Evolutionary conservation across 2,888 invertebrate species (phyloP).

Genomic region (Lepas anatifera): DNA sequence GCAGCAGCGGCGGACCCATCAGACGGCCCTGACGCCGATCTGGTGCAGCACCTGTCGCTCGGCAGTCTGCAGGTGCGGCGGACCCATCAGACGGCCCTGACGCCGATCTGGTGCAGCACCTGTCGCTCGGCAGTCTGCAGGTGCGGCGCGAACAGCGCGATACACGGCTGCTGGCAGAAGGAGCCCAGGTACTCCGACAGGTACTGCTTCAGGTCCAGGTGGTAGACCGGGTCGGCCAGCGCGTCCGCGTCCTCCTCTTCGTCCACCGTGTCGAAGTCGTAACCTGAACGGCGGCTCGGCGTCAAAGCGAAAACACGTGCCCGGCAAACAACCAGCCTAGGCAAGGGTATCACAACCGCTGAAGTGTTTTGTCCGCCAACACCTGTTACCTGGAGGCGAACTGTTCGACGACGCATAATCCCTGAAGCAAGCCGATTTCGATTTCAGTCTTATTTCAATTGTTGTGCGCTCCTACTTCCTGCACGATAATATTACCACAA

Average conservation of each 20-base stretch:
- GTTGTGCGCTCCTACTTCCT: too few relatives aligned
- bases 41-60: slow-evolving; percentile 42
- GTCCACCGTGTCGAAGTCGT: slow-evolving; percentile 28
- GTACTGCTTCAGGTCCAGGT: slow-evolving; percentile 48
- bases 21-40: slow-evolving; percentile 20
- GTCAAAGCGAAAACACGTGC: too few relatives aligned
- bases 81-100: slow-evolving; percentile 27
- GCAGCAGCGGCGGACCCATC: slow-evolving; percentile 47
- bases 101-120: slow-evolving; percentile 32
- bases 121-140: slow-evolving; percentile 45
- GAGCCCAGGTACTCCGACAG: slow-evolving; percentile 49
- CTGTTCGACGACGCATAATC: too few relatives aligned
- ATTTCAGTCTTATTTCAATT: too few relatives aligned
- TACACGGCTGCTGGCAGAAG: slow-evolving; percentile 48
- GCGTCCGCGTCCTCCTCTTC: slow-evolving; percentile 45
- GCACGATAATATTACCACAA: too few relatives aligned
- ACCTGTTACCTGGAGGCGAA: too few relatives aligned
- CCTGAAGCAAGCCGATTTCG: too few relatives aligned
- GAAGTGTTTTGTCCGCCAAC: too few relatives aligned
- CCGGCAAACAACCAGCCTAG: too few relatives aligned
- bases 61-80: slow-evolving; percentile 44
- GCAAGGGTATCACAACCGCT: too few relatives aligned
- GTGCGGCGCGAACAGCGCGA: slow-evolving; percentile 45
- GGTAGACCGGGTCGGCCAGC: slow-evolving; percentile 47
- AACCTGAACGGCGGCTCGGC: slow-evolving; percentile 5